These are phyloP conservation scores for Carposina sasakii DNA, from an alignment of 1,140 invertebrate species.

Conservation along the genomic window DNA sequence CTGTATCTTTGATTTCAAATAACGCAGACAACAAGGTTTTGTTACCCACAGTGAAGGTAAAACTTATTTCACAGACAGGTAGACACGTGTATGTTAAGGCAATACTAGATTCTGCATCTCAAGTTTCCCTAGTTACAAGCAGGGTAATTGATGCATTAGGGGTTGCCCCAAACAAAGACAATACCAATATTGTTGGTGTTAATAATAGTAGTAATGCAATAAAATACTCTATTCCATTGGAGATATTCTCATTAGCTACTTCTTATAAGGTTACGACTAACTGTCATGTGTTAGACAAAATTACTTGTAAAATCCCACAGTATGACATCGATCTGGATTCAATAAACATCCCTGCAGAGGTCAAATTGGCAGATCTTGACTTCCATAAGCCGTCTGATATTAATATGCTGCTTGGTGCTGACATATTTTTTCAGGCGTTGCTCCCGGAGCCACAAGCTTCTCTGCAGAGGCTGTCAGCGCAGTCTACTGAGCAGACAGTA, in stretches of 20 bases:
- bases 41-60: conserved; percentile 2
- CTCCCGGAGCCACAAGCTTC: not conserved
- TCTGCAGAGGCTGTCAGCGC: not conserved
- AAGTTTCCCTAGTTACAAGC: not conserved
- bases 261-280: not conserved
- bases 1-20: conserved; percentile 1
- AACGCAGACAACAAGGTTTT: not conserved
- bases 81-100: not conserved
- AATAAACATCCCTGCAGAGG: not conserved
- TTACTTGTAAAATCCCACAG: conserved; percentile 3
- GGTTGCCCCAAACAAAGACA: not conserved
- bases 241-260: not conserved
- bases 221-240: not conserved
- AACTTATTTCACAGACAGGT: not conserved
- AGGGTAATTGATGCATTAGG: not conserved
- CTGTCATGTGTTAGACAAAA: conserved; percentile 2
- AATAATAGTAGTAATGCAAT: not conserved
- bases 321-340: not conserved
- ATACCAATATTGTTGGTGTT: conserved; percentile 1
- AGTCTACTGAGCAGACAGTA: not conserved
- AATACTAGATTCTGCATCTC: not conserved
- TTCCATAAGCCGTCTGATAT: conserved; percentile 1
- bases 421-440: conserved; percentile 8
- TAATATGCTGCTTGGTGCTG: conserved; percentile 2
- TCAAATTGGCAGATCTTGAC: not conserved